These are phyloP conservation scores for Callopanchax toddi DNA, from an alignment of 2,113 vertebrate species.

Conservation along the genomic window DNA sequence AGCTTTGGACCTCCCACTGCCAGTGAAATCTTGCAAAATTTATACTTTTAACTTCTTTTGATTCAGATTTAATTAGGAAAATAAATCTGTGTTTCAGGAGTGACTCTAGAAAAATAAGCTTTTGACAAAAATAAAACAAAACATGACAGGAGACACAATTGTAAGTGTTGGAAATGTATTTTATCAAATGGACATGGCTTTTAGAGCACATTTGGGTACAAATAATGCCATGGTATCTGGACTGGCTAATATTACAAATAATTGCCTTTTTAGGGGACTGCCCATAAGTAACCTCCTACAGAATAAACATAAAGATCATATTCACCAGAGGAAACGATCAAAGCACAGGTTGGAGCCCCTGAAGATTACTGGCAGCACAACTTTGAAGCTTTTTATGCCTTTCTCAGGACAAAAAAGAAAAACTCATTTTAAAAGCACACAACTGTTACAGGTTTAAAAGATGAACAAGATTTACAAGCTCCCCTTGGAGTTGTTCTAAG, in stretches of 20 bases:
- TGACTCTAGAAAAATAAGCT: not conserved
- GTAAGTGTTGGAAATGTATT: slow-evolving; percentile 51
- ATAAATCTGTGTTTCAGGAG: too few relatives aligned
- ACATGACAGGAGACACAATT: slow-evolving; percentile 22
- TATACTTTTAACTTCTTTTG: not conserved
- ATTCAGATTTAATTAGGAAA: not conserved
- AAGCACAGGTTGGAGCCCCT: not conserved
- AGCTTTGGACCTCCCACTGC: too few relatives aligned
- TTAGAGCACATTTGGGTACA: slow-evolving; percentile 13
- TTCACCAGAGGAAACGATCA: slow-evolving; percentile 3
- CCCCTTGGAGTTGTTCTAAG: not conserved
- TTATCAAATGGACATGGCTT: slow-evolving; percentile 60
- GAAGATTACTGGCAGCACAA: slow-evolving; percentile 3
- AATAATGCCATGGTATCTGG: slow-evolving; percentile 42
- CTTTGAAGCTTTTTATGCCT: not conserved
- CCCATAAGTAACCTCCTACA: slow-evolving; percentile 11
- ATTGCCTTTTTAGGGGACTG: slow-evolving; percentile 10
- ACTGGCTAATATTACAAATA: slow-evolving; percentile 37
- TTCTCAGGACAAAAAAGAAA: not conserved
- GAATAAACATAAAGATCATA: slow-evolving; percentile 32
- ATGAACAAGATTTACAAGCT: slow-evolving; percentile 7
- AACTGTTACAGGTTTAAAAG: not conserved
- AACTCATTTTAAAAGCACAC: not conserved
- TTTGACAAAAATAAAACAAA: not conserved
- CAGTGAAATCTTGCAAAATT: too few relatives aligned